Conservation (phyloP, 2,797 vertebrate genomes). For the Calcarius lapponicus region DNA sequence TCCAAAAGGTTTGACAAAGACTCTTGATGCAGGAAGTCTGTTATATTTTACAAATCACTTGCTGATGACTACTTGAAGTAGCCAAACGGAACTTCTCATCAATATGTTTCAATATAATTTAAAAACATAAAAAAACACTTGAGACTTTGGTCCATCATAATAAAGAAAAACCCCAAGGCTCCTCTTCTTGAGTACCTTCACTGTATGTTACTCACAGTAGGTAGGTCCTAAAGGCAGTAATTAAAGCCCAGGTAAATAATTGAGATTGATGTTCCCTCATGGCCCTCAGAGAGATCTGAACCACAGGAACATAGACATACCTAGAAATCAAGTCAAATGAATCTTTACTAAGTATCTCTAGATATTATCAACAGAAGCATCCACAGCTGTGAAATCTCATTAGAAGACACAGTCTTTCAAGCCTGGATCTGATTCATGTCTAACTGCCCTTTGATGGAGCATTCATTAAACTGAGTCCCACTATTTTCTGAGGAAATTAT, state of each 20-base stretch:
- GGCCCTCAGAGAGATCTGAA: neutral
- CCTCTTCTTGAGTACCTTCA: neutral
- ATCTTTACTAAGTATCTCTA: neutral
- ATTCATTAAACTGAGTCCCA: neutral
- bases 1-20: neutral
- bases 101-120: neutral
- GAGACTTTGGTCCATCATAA: neutral
- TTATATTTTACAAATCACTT: neutral
- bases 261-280: neutral
- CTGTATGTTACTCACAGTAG: neutral
- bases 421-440: neutral
- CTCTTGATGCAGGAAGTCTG: neutral
- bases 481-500: neutral
- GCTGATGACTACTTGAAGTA: neutral
- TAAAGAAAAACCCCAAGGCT: neutral
- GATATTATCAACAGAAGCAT: neutral
- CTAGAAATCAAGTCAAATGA: neutral
- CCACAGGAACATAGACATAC: neutral
- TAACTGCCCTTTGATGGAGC: neutral
- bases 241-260: neutral
- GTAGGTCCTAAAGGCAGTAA: neutral
- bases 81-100: neutral
- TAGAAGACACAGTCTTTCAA: neutral
- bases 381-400: neutral
- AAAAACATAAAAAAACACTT: neutral